Percentiles rank a stretch among this genome's conserved stretches.
These are phyloP conservation scores for Acomys russatus DNA, from an alignment of 2,797 vertebrate species.

Conservation along the genomic window DNA sequence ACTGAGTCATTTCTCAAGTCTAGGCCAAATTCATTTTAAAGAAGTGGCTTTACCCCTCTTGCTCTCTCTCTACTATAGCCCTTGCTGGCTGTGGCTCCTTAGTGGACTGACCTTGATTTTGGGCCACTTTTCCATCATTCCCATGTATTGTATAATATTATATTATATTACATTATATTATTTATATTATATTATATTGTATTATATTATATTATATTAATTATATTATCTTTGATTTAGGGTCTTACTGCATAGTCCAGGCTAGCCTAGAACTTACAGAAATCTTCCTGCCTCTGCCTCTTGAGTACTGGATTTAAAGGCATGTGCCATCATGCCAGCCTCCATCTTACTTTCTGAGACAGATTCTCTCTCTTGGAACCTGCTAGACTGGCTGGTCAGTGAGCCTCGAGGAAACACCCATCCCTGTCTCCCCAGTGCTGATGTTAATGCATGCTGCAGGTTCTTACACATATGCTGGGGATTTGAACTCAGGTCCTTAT, in stretches of 20 bases:
- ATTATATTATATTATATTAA: too few relatives aligned
- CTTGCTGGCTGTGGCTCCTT: neutral
- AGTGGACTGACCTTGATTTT: neutral
- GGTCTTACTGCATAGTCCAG: neutral
- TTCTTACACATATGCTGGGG: neutral
- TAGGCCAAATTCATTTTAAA: neutral
- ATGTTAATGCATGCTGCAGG: neutral
- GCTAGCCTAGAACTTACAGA: neutral
- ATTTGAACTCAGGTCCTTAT: neutral
- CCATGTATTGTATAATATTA: too few relatives aligned
- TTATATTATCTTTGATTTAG: too few relatives aligned
- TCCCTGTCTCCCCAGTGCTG: neutral
- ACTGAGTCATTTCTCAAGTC: neutral
- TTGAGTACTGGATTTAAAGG: neutral
- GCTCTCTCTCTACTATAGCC: neutral
- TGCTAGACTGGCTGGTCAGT: neutral
- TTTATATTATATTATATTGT: too few relatives aligned
- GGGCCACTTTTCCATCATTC: neutral
- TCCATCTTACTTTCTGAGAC: neutral
- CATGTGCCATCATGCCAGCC: too few relatives aligned
- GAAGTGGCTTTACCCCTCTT: neutral
- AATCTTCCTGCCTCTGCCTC: neutral
- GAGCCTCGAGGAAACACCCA: neutral
- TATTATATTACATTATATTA: too few relatives aligned
- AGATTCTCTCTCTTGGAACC: neutral